These are phyloP conservation scores for Panagrolaimus sp. DNA, from an alignment of 1,140 invertebrate genomes.

Conservation along the genomic window DNA sequence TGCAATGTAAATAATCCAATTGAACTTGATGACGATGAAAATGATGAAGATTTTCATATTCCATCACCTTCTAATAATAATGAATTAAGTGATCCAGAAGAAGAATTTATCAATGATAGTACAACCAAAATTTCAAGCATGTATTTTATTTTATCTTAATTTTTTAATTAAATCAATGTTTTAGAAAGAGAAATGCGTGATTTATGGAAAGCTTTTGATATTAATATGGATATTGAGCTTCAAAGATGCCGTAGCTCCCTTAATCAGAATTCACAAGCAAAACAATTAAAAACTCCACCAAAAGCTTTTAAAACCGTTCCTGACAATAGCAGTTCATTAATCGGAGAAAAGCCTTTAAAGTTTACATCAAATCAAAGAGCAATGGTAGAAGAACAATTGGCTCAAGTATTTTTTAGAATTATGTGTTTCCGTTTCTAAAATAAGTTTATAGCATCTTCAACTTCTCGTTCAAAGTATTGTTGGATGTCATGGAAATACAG, in stretches of 20 bases:
- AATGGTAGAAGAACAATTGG: too few species aligned
- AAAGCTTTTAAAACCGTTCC: neutral
- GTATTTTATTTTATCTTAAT: neutral
- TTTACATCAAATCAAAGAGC: neutral
- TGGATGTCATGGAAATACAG: neutral
- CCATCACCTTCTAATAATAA: neutral
- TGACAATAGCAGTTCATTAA: neutral
- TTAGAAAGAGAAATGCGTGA: neutral
- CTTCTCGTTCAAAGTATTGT: constrained; percentile 1
- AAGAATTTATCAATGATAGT: constrained; percentile 1
- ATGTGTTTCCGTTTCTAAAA: too few species aligned
- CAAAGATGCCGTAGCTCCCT: neutral
- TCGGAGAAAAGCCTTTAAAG: neutral
- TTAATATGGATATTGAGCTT: neutral
- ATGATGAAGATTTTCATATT: neutral
- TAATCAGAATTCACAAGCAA: neutral
- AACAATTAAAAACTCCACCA: neutral
- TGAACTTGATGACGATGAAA: neutral
- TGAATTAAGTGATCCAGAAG: neutral
- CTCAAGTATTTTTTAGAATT: too few species aligned
- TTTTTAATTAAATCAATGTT: too few species aligned
- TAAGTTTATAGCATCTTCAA: neutral
- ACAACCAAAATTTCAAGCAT: neutral
- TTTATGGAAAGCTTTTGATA: constrained; percentile 1
- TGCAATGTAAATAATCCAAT: neutral